A percentile compares a stretch with the other conserved stretches of the same genome.
Evolutionary conservation across 1,140 invertebrate species (phyloP).

Genomic region (Drosophila obscura): DNA sequence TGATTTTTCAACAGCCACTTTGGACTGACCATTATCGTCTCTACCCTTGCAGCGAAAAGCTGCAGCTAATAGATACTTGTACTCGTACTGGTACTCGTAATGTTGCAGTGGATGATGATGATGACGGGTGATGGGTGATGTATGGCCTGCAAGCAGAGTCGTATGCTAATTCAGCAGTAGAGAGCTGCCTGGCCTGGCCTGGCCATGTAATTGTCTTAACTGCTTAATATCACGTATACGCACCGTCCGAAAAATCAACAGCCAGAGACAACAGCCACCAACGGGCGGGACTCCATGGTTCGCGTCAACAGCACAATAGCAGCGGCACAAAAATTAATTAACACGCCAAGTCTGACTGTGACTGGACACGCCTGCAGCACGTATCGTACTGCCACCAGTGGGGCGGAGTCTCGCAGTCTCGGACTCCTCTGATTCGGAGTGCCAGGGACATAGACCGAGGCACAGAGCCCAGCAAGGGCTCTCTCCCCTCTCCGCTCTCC

Average conservation of each 20-base stretch:
- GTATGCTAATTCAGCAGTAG: slow-evolving; percentile 41
- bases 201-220: slow-evolving; percentile 61
- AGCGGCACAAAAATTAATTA: slow-evolving; percentile 64
- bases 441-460: slow-evolving; percentile 24
- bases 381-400: slow-evolving; percentile 23
- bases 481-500: no score
- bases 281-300: slow-evolving; percentile 10
- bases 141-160: slow-evolving; percentile 32
- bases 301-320: slow-evolving; percentile 50
- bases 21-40: slow-evolving; percentile 26
- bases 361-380: slow-evolving; percentile 57
- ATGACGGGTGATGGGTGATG: slow-evolving; percentile 24
- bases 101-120: slow-evolving; percentile 16
- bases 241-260: slow-evolving; percentile 17
- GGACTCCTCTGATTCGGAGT: slow-evolving; percentile 9
- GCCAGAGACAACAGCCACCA: slow-evolving; percentile 20
- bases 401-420: neutral
- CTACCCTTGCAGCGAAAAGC: slow-evolving; percentile 1
- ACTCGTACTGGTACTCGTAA: neutral
- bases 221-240: slow-evolving; percentile 72
- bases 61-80: slow-evolving; percentile 54
- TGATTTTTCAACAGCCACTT: slow-evolving; percentile 60
- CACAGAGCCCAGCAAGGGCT: slow-evolving; percentile 37
- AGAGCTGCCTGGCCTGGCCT: slow-evolving; percentile 12
- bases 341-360: slow-evolving; percentile 41